Evolutionary conservation across 2,888 invertebrate species (phyloP).

Genomic region (Lysandra coridon): DNA sequence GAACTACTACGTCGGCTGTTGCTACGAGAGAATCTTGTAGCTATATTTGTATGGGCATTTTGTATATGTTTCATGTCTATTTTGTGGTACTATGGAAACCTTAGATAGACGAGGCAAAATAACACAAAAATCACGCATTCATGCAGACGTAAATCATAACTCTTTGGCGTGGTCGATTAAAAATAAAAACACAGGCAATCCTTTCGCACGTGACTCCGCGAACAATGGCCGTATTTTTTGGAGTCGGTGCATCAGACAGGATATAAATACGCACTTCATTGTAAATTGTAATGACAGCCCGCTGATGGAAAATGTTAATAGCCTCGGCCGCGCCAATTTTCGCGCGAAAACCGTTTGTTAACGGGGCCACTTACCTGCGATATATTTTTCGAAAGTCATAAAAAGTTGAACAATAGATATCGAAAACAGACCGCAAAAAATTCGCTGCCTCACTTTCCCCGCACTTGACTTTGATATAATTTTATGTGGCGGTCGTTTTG

Average conservation of each 20-base stretch:
- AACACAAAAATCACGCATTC: conserved; percentile 2
- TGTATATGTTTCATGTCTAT: neutral
- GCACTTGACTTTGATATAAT: conserved; percentile 80
- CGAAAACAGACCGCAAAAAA: conserved; percentile 77
- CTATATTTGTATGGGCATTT: neutral
- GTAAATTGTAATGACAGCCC: conserved; percentile 27
- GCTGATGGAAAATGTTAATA: conserved; percentile 28
- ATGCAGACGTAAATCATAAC: neutral
- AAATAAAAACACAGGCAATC: conserved; percentile 11
- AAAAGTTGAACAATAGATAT: conserved; percentile 73
- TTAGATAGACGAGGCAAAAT: neutral
- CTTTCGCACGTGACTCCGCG: neutral
- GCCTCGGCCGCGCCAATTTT: conserved; percentile 32
- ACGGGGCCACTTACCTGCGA: conserved; percentile 44
- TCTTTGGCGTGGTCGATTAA: conserved; percentile 1
- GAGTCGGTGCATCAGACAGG: conserved; percentile 22
- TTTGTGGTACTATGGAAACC: neutral
- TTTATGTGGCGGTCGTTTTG: conserved; percentile 76
- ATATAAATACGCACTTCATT: conserved; percentile 29
- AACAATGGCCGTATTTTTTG: conserved; percentile 25
- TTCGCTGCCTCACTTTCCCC: conserved; percentile 68
- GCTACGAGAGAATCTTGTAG: neutral
- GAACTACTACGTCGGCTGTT: neutral
- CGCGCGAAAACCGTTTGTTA: conserved; percentile 35
- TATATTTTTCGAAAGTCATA: conserved; percentile 61